These are phyloP conservation scores for Anagyrus pseudococci DNA, from an alignment of 2,888 invertebrate species.

Conservation along the genomic window DNA sequence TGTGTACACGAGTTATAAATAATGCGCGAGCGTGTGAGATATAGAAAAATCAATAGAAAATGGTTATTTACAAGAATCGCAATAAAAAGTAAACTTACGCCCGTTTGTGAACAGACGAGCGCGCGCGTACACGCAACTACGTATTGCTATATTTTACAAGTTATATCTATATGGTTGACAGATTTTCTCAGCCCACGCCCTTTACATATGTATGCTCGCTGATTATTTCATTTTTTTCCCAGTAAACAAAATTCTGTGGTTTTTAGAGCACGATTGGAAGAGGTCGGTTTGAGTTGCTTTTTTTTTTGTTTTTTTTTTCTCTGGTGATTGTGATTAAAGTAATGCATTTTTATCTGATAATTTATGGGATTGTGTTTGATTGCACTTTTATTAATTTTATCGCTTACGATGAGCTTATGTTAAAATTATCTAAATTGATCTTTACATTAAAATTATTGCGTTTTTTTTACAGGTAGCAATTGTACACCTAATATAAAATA, in stretches of 20 bases:
- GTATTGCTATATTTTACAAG: conserved; percentile 42
- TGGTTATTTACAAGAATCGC: conserved; percentile 54
- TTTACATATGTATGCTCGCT: conserved; percentile 4
- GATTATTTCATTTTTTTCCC: not conserved
- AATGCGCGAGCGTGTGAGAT: conserved; percentile 40
- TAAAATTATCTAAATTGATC: too few relatives aligned
- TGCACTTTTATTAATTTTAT: too few relatives aligned
- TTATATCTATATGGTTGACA: conserved; percentile 22
- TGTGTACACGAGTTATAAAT: conserved; percentile 6
- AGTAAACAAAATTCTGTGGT: conserved; percentile 1
- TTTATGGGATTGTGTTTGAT: too few relatives aligned
- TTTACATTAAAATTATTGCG: too few relatives aligned
- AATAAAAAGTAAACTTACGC: conserved; percentile 47
- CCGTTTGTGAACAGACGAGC: conserved; percentile 5
- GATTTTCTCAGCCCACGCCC: conserved; percentile 3
- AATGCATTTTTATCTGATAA: too few relatives aligned
- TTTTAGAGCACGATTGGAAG: too few relatives aligned
- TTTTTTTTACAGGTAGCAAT: too few relatives aligned
- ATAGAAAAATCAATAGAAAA: conserved; percentile 57
- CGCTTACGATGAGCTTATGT: too few relatives aligned
- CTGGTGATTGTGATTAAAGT: too few relatives aligned
- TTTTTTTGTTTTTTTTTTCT: too few relatives aligned
- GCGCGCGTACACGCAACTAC: conserved; percentile 16
- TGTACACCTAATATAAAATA: too few relatives aligned
- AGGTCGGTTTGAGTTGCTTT: too few relatives aligned